Evolutionary conservation across 2,888 invertebrate genomes (phyloP).

Genomic region (Thecophora atra): DNA sequence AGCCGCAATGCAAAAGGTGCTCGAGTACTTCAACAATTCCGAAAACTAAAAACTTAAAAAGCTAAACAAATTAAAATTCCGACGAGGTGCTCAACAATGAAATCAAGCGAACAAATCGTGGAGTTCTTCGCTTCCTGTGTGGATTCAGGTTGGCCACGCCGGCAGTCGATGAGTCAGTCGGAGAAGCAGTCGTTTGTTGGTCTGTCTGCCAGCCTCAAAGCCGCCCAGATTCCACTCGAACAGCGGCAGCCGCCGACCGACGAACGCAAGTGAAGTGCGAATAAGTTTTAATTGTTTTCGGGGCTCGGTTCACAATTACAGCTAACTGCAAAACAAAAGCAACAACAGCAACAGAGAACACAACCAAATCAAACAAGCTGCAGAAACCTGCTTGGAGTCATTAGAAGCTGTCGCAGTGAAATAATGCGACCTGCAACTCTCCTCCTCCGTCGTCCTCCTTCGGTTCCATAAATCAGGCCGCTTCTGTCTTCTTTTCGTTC

Average conservation of each 20-base stretch:
- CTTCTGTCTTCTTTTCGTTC: neutral
- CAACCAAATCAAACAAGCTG: neutral
- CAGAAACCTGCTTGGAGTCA: neutral
- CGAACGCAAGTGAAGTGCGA: slow-evolving; percentile 32
- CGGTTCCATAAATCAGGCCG: neutral
- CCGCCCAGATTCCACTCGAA: neutral
- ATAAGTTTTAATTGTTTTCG: slow-evolving; percentile 43
- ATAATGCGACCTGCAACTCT: neutral
- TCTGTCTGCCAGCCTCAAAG: neutral
- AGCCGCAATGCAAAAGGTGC: no score
- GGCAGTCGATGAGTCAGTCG: neutral
- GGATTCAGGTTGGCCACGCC: neutral
- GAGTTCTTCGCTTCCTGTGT: slow-evolving; percentile 5
- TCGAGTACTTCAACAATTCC: no score
- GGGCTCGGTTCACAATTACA: slow-evolving; percentile 27
- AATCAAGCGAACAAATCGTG: slow-evolving; percentile 28
- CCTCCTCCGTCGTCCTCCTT: neutral
- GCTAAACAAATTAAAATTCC: slow-evolving; percentile 29
- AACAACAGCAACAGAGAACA: neutral
- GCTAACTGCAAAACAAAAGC: slow-evolving; percentile 7
- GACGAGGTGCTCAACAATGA: slow-evolving; percentile 24
- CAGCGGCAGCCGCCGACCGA: neutral
- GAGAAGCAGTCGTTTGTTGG: neutral
- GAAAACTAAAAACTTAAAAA: neutral
- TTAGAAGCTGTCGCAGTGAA: neutral